Percentiles rank a stretch among this genome's conserved stretches.
Conservation (phyloP, 2,113 vertebrate species). For the Grammomys dolichurus region DNA sequence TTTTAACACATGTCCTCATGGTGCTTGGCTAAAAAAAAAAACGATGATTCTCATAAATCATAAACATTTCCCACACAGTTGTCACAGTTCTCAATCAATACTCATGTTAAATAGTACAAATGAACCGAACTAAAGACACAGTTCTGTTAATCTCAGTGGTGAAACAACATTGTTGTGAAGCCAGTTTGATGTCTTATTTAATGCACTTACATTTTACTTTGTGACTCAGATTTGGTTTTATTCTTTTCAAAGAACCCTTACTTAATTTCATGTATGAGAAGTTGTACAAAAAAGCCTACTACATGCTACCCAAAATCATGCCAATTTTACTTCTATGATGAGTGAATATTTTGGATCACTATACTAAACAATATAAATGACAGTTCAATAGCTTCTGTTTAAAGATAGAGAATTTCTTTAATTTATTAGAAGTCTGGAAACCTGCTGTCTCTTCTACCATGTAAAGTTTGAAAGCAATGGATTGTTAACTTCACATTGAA, state of each 20-base stretch:
- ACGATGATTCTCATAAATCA: constrained; percentile 4
- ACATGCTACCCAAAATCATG: not conserved
- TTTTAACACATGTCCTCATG: not conserved
- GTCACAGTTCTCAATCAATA: not conserved
- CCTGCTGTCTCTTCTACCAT: not conserved
- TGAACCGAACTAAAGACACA: not conserved
- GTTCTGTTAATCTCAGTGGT: not conserved
- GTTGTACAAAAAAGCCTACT: not conserved
- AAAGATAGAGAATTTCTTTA: not conserved
- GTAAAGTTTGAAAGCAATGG: not conserved
- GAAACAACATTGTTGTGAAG: not conserved
- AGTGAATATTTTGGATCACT: not conserved
- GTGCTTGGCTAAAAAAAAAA: not conserved
- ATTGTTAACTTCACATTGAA: not conserved
- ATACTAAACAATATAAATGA: not conserved
- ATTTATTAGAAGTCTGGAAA: not conserved
- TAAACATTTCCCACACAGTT: not conserved
- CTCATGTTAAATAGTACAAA: not conserved
- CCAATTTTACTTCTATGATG: not conserved
- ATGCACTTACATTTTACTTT: not conserved
- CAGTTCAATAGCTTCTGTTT: not conserved
- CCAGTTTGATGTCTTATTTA: not conserved
- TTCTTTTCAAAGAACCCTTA: not conserved
- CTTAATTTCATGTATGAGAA: not conserved
- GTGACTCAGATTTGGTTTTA: not conserved